A percentile compares a stretch with the other conserved stretches of the same genome.
phyloP scores from a whole-genome alignment of 2,797 vertebrate species.

The Channa striata region DNA sequence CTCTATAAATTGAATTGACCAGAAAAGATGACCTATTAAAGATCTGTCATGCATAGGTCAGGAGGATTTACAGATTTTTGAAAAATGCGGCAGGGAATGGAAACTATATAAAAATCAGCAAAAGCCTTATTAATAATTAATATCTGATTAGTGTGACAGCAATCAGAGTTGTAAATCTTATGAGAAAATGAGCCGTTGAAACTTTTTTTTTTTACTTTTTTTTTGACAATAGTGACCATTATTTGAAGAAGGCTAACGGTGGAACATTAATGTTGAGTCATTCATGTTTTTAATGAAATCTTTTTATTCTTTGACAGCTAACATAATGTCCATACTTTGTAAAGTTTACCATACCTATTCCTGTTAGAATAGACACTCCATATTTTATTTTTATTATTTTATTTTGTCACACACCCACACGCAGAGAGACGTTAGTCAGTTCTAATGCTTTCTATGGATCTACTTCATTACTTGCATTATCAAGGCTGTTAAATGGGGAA shows the following conservation, averaged over 20 bases:
- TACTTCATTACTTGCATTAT: constrained; percentile 28
- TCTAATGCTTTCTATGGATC: not conserved
- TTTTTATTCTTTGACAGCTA: not conserved
- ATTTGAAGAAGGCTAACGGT: not conserved
- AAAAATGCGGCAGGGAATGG: no score
- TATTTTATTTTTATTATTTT: no score
- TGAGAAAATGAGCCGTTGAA: not conserved
- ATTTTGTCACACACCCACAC: no score
- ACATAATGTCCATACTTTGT: not conserved
- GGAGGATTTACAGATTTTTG: no score
- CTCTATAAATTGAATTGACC: not conserved
- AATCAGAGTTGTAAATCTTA: not conserved
- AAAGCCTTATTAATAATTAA: no score
- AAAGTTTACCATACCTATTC: not conserved
- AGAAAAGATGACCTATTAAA: not conserved
- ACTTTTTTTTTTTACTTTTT: not conserved
- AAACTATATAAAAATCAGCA: no score
- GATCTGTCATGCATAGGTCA: not conserved
- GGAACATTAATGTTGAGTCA: not conserved
- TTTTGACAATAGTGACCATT: not conserved
- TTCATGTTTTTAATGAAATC: not conserved
- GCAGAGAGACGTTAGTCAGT: constrained; percentile 4
- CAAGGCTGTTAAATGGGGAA: not conserved
- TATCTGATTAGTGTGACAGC: no score
- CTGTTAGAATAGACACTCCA: not conserved